Conservation (phyloP, 2,888 invertebrate genomes). For the Hypomecis punctinalis region DNA sequence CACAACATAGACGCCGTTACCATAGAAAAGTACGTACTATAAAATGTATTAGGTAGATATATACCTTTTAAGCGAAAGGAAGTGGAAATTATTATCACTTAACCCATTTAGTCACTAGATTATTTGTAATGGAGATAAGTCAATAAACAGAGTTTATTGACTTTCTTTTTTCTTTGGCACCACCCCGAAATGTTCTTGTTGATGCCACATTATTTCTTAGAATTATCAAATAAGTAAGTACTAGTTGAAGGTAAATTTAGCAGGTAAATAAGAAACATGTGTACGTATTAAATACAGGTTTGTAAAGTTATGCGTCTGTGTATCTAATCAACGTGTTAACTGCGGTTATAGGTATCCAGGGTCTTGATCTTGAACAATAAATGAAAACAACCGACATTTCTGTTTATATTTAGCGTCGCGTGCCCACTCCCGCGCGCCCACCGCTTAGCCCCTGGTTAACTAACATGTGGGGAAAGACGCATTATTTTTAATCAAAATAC, state of each 20-base stretch:
- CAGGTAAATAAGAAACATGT: no score
- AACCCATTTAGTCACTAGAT: background rate
- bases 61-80: background rate
- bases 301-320: background rate
- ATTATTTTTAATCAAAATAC: conserved; percentile 22
- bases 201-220: no score
- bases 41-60: background rate
- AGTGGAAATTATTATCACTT: background rate
- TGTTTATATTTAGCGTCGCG: conserved; percentile 28
- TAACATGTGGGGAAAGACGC: conserved; percentile 14
- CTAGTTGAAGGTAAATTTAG: no score
- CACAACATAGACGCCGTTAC: no score
- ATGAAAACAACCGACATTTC: conserved; percentile 14
- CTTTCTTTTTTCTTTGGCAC: no score
- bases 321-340: conserved; percentile 8
- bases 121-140: no score
- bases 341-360: conserved; percentile 10
- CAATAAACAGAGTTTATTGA: no score
- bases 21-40: no score
- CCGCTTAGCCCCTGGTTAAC: conserved; percentile 15
- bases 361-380: conserved; percentile 25
- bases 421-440: conserved; percentile 27
- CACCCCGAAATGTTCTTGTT: no score
- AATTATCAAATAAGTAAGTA: no score
- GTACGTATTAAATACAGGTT: background rate